Evolutionary conservation across 2,888 invertebrate species (phyloP), one percentile per base, ranked within the genome.

Genomic region (Tricholauxania praeusta): DNA sequence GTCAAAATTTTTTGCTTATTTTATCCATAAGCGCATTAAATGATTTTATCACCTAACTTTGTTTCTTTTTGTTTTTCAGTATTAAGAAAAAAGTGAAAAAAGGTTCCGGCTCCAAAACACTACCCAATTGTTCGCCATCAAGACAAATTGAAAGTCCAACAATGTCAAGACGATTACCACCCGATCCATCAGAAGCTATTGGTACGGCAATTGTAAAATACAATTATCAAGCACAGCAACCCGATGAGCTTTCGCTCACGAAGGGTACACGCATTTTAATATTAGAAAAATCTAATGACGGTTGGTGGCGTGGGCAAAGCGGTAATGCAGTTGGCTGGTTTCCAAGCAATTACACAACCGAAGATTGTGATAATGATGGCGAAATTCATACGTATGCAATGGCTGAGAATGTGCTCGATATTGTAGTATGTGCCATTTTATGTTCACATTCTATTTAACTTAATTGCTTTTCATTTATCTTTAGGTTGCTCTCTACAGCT

Each of bases 221-320:
- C 89, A 96, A 95, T 89, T 96, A 96, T 88, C 93, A 93, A 86
- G 97, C 98, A 60, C 96, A 97, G 89, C 97, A 98, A 88, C 93
- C 96, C 2, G 99, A 99, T 85, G 99, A 99, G 87, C 89, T 99
- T 71, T 93, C 96, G 0, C 90, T 99, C 77, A 93, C 94, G 60
- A 99, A 99, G 89, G 98, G 98, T 80, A 97, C 97, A 72, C 90
- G 95, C 81, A 97, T 99, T 79, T 91, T 95, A 76, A 99, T 99
- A 79, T 89, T 99, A 78, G 99, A 99, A 89, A 99, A 99, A 89
- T 98, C 97, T 82, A 97, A 97, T 80, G 99, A 99, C 88, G 98
- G 96, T 75, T 99, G 99, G 99, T 99, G 99, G 99, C 92, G 98
- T 83, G 99, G 99, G 67, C 96, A 96, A 88, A 91, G 88, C 87